phyloP scores from a whole-genome alignment of 2,113 vertebrate genomes.

The Mus spicilegus region DNA sequence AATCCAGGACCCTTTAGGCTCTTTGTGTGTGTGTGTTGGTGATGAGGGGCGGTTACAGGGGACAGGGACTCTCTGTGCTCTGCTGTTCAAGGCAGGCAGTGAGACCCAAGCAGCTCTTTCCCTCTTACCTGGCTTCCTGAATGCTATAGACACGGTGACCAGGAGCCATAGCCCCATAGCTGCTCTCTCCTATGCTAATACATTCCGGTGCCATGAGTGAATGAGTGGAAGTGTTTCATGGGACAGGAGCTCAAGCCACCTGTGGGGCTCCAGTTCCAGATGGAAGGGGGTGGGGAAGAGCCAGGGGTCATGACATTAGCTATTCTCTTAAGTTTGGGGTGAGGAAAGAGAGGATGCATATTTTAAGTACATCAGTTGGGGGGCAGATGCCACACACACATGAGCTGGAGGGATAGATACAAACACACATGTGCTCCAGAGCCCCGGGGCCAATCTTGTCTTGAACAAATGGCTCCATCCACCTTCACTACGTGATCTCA shows the following conservation, averaged over 20 bases:
- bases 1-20: background rate
- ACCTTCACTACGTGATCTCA: no score
- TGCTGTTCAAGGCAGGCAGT: background rate
- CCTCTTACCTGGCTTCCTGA: background rate
- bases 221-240: background rate
- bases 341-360: no score
- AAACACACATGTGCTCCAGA: background rate
- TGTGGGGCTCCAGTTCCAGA: background rate
- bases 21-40: background rate
- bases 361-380: background rate
- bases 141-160: background rate
- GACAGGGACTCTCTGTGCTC: background rate
- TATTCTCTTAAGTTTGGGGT: background rate
- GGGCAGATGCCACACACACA: background rate
- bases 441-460: no score
- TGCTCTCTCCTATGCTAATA: background rate
- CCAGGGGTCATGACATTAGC: background rate
- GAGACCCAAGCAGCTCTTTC: background rate
- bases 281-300: background rate
- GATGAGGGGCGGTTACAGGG: background rate
- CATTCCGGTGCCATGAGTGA: rapidly evolving
- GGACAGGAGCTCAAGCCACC: background rate
- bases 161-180: background rate
- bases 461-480: no score
- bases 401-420: background rate